Evolutionary conservation across 2,797 vertebrate genomes (phyloP).

Genomic region (Cheirogaleus major): DNA sequence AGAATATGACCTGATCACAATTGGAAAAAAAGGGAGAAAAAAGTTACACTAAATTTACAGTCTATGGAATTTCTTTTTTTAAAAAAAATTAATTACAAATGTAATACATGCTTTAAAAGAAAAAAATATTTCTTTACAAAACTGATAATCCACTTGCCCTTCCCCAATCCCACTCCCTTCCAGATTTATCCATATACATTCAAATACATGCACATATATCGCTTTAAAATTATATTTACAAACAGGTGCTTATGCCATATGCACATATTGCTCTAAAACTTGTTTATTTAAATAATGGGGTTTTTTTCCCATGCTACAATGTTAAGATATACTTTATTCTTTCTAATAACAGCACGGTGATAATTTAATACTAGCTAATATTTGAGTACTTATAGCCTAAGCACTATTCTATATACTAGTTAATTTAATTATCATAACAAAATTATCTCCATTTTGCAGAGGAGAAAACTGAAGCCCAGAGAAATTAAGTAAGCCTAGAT

Average conservation of each 20-base stretch:
- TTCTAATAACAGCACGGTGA: neutral
- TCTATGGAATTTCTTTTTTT: neutral
- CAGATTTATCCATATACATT: neutral
- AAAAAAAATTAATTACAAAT: neutral
- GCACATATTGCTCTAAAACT: neutral
- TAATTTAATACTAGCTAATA: neutral
- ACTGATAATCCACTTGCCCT: slow-evolving; percentile 1
- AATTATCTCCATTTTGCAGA: neutral
- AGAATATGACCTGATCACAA: neutral
- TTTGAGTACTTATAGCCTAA: neutral
- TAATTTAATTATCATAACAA: neutral
- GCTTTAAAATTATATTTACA: neutral
- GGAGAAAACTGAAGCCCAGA: slow-evolving; percentile 19
- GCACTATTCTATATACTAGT: neutral
- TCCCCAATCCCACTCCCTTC: neutral
- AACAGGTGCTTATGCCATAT: neutral
- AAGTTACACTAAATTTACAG: neutral
- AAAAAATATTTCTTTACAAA: slow-evolving; percentile 29
- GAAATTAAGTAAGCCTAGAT: neutral
- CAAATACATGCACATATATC: neutral
- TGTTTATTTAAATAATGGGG: neutral
- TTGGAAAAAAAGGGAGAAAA: neutral
- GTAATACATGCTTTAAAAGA: neutral
- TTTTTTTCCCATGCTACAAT: neutral
- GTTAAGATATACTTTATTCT: neutral